Evolutionary conservation across 2,888 invertebrate genomes (phyloP).

Genomic region (Brenthis ino): DNA sequence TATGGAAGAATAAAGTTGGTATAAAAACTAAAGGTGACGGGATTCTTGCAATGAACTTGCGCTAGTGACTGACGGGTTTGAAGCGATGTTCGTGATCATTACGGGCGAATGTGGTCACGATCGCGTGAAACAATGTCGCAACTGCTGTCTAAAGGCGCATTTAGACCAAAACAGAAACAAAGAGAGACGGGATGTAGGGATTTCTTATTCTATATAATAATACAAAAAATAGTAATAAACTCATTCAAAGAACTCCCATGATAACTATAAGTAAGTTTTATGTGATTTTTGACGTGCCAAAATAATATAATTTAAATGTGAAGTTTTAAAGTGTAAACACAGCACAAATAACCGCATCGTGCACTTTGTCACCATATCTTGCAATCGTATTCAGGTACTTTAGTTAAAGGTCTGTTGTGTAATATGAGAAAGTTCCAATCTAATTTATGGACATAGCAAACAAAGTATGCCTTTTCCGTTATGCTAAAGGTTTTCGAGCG

Average conservation of each 20-base stretch:
- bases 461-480: constrained; percentile 35
- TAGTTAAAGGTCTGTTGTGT: constrained; percentile 27
- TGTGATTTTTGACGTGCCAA: too few relatives aligned
- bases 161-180: constrained; percentile 10
- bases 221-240: background rate
- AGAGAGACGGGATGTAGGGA: background rate
- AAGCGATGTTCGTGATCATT: constrained; percentile 43
- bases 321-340: constrained; percentile 5
- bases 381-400: constrained; percentile 37
- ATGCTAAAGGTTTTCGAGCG: constrained; percentile 23
- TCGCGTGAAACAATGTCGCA: constrained; percentile 69
- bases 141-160: constrained; percentile 44
- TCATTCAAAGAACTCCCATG: too few relatives aligned
- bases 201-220: background rate
- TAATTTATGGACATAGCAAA: constrained; percentile 23
- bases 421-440: constrained; percentile 21
- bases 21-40: constrained; percentile 27
- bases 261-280: too few relatives aligned
- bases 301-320: background rate
- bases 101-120: constrained; percentile 69
- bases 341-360: constrained; percentile 46
- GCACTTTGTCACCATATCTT: constrained; percentile 44
- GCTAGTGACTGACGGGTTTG: constrained; percentile 36
- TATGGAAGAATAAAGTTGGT: constrained; percentile 13
- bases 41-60: constrained; percentile 38